Base-by-base conservation (phyloP, 2,797 vertebrate species). In the Pteropus rufus region DNA sequence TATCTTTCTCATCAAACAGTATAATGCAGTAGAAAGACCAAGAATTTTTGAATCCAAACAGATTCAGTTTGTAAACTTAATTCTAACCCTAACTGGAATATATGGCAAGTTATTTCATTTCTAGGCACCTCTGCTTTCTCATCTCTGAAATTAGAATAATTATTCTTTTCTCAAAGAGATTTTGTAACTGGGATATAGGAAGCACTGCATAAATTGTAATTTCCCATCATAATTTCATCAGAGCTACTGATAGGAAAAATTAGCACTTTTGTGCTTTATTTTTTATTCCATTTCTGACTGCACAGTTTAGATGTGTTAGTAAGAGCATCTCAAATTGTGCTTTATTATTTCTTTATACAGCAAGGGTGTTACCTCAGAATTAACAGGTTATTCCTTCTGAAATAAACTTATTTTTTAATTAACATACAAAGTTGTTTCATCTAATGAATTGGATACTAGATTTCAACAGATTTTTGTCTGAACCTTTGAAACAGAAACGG, bases 81-180 rank as follows among this genome's bases (percentile, higher is more conserved):
- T 79, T 94, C 49, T 2, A 87, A 39, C 41, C 8, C 18, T 82
- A 49, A 60, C 29, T 65, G 10, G 34, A 93, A 65, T 70, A 89
- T 70, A 46, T 65, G 52, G 7, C 49, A 94, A 90, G 16, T 54
- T 77, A 82, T 70, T 96, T 83, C 34, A 94, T 79, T 76, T 79
- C 12, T 34, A 85, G 46, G 79, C 29, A 94, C 16, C 31, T 93
- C 18, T 54, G 29, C 19, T 80, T 93, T 64, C 65, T 84, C 49
- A 75, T 70, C 23, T 91, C 36, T 52, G 21, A 91, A 94, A 84
- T 94, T 87, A 76, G 24, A 95, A 84, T 87, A 79, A 23, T 46
- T 60, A 36, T 56, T n/a, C 7, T 93, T 89, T 93, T 49, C 49
- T 93, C 34, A 76, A 92, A 65, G 23, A 83, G 54, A 65, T 89